Percentiles rank a stretch among this genome's conserved stretches.
phyloP scores from a whole-genome alignment of 2,888 invertebrate species.

The Hirtodrosophila cameraria region DNA sequence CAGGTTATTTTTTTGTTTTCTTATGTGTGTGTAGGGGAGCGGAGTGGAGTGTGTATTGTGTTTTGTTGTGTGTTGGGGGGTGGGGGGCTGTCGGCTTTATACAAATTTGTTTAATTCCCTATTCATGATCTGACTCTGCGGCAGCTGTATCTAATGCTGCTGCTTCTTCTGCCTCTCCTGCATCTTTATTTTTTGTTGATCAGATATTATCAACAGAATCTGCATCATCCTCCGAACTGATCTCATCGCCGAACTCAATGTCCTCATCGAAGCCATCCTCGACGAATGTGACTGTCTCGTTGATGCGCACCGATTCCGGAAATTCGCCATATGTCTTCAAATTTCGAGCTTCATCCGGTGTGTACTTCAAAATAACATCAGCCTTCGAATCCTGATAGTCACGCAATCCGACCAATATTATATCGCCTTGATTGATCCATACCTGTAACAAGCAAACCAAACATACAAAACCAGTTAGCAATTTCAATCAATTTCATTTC shows the following conservation, averaged over 20 bases:
- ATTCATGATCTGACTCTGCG: conserved; percentile 59
- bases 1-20: not conserved
- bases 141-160: conserved; percentile 28
- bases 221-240: conserved; percentile 95
- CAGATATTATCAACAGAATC: conserved; percentile 89
- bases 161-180: conserved; percentile 16
- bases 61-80: conserved; percentile 8
- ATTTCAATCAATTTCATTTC: conserved; percentile 14
- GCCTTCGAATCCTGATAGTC: conserved; percentile 99
- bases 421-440: conserved; percentile 99
- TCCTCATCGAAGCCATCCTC: conserved; percentile 98
- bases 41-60: conserved; percentile 1
- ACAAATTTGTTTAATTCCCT: conserved; percentile 75
- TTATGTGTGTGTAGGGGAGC: not conserved
- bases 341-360: conserved; percentile 99
- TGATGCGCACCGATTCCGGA: conserved; percentile 98
- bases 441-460: conserved; percentile 85
- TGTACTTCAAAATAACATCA: conserved; percentile 99
- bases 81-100: conserved; percentile 53
- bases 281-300: conserved; percentile 97
- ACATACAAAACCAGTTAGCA: conserved; percentile 1
- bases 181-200: conserved; percentile 78
- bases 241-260: conserved; percentile 98
- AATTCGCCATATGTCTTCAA: conserved; percentile 99
- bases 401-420: conserved; percentile 97